Evolutionary conservation across 2,113 vertebrate species (phyloP).

Genomic region (Prolemur simus): DNA sequence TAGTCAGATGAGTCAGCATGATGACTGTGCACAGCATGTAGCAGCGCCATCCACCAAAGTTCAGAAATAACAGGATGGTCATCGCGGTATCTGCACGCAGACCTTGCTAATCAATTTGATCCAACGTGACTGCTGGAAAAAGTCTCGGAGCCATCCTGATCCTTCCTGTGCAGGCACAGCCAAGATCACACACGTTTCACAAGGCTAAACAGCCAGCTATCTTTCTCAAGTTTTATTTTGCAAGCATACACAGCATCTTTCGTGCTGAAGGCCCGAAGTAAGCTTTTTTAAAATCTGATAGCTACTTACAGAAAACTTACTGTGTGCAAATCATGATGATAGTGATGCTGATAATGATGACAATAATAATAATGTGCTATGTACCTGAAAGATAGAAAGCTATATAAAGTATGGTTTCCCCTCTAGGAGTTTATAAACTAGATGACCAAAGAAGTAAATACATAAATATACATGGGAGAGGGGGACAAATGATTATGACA

Average conservation of each 20-base stretch:
- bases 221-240: not conserved
- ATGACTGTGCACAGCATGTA: accelerated
- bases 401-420: not conserved
- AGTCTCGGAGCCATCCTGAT: not conserved
- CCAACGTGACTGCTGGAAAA: not conserved
- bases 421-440: not conserved
- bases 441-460: not conserved
- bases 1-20: not conserved
- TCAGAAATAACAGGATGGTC: not conserved
- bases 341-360: not conserved
- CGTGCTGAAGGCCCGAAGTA: not conserved
- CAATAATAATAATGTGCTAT: not conserved
- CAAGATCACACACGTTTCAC: not conserved
- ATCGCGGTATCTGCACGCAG: not conserved
- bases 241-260: not conserved
- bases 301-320: not conserved
- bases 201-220: not conserved
- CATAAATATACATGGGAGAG: not conserved
- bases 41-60: not conserved
- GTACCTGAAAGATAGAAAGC: not conserved
- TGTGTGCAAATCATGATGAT: not conserved
- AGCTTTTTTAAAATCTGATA: not conserved
- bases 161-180: not conserved
- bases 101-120: not conserved
- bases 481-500: not conserved